phyloP scores from a whole-genome alignment of 2,797 vertebrate species.

The Emydoidea blandingii region DNA sequence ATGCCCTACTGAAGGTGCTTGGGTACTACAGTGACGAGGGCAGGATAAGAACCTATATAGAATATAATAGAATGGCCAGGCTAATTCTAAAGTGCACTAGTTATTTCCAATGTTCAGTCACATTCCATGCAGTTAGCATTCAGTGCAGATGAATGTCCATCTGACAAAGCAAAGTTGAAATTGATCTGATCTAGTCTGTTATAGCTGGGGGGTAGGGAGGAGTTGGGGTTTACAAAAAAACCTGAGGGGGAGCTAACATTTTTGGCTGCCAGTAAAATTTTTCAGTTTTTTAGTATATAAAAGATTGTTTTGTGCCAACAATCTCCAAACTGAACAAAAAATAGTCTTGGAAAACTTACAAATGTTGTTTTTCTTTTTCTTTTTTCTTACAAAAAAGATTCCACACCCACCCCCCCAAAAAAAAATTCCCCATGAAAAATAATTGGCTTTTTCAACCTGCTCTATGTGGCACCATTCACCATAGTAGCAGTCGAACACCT shows the following conservation, averaged over 20 bases:
- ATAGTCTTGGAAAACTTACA: no score
- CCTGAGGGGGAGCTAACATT: no score
- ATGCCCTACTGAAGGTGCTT: neutral
- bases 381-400: no score
- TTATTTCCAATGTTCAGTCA: fast-evolving
- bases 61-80: neutral
- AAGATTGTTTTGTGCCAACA: no score
- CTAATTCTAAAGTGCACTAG: neutral
- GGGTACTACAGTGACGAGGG: neutral
- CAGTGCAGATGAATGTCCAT: neutral
- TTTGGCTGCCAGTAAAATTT: no score
- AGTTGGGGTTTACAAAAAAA: no score
- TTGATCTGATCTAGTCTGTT: neutral
- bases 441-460: fast-evolving
- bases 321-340: no score
- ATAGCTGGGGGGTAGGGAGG: neutral
- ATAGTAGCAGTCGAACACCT: neutral
- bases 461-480: neutral
- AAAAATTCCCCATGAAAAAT: neutral
- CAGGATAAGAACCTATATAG: neutral
- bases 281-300: no score
- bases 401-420: no score
- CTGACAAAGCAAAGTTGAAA: conserved; percentile 24
- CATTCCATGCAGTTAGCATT: fast-evolving
- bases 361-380: no score